Evolutionary conservation across 2,797 vertebrate species (phyloP), one percentile per base, ranked within the genome.

Genomic region (Coregonus sp.): DNA sequence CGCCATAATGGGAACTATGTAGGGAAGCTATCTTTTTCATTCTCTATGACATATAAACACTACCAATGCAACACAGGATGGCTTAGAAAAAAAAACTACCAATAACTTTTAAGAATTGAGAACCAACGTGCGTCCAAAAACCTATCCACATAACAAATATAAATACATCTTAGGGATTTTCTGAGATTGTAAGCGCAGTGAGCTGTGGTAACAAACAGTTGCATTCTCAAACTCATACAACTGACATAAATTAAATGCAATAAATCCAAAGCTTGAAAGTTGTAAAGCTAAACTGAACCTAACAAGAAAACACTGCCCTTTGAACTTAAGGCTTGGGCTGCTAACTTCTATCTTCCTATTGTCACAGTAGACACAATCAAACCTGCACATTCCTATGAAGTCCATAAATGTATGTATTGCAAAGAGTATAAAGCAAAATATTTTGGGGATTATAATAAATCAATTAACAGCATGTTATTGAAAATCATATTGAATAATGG

Each of bases 81-180:
- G 18, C 56, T 67, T 40, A 37, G 11, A 59, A 67, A 70, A 61
- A 74, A 15, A 50, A 50, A 65, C 1, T 18, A 59, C 14, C 0
- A 31, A 52, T 4, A 75, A 33, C n/a, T 20, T 40, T 16, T 29
- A 78, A 80, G 54, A 51, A 66, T 72, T 1, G 9, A 6, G 2
- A 75, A 72, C 15, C 47, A 77, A 37, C n/a, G 73, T 72, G 71
- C 76, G 11, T 29, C 71, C 20, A 80, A 76, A 87, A 88, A 85
- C 70, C 84, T 77, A 78, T 81, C 80, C 37, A 73, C 79, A 81
- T 90, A 89, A 93, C 91, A 93, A 92, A 92, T 91, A 93, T 89
- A 80, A 37, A 77, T 86, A 88, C 79, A 91, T 88, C 86, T 89
- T 70, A 83, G 82, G 78, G 84, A 88, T 86, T 86, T 84, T 90